A percentile compares a stretch with the other conserved stretches of the same genome.
Evolutionary conservation across 2,113 vertebrate species (phyloP).

Genomic region (Beaufortia kweichowensis): DNA sequence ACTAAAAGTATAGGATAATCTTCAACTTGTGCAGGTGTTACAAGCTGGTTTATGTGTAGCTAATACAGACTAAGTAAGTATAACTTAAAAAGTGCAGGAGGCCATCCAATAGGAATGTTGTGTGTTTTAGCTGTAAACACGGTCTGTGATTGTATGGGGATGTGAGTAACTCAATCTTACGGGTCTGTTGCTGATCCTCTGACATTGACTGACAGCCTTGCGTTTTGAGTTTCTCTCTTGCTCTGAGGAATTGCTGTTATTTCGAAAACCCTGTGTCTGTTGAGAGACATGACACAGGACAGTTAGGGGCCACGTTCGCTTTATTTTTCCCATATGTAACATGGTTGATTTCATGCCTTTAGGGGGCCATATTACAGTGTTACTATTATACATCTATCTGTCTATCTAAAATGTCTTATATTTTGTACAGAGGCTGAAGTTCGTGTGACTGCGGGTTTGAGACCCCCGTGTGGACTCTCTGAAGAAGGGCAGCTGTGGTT

Average conservation of each 20-base stretch:
- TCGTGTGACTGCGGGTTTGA: slow-evolving; percentile 78
- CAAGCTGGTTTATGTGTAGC: neutral
- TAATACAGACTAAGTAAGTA: neutral
- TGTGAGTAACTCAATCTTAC: slow-evolving; percentile 54
- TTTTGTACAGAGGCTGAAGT: slow-evolving; percentile 45
- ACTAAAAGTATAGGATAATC: neutral
- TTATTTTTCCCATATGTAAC: neutral
- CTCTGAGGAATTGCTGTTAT: slow-evolving; percentile 25
- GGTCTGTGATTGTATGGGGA: slow-evolving; percentile 59
- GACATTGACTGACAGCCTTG: slow-evolving; percentile 45
- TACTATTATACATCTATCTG: neutral
- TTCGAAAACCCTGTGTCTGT: slow-evolving; percentile 5
- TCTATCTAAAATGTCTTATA: too few relatives aligned
- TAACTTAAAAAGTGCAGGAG: neutral
- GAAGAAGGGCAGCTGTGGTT: slow-evolving; percentile 87
- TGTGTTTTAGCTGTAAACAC: slow-evolving; percentile 49
- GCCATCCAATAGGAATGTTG: neutral
- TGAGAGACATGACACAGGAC: slow-evolving; percentile 28
- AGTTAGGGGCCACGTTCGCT: slow-evolving; percentile 19
- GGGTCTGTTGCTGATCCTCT: slow-evolving; percentile 5
- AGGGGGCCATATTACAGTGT: neutral
- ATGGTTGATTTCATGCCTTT: neutral
- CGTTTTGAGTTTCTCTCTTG: slow-evolving; percentile 40
- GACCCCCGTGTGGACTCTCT: slow-evolving; percentile 73
- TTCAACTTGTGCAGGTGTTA: neutral